phyloP scores from a whole-genome alignment of 2,888 invertebrate genomes.

The Diarsia dahlii region DNA sequence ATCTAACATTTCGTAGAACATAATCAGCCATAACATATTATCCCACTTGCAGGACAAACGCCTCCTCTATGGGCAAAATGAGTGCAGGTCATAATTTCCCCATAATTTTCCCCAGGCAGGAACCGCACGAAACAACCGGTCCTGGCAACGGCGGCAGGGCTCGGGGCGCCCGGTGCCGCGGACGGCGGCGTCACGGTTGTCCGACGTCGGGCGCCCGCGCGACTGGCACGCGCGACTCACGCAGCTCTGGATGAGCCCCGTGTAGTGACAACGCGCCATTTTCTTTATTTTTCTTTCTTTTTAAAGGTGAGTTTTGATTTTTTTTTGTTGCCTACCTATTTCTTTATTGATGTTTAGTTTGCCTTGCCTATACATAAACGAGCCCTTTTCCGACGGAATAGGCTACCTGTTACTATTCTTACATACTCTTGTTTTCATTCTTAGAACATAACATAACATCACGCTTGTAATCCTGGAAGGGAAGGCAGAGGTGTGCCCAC shows the following conservation, averaged over 20 bases:
- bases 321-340: background rate
- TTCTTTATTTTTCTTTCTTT: constrained; percentile 30
- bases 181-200: constrained; percentile 77
- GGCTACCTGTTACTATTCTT: background rate
- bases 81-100: background rate
- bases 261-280: constrained; percentile 60
- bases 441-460: background rate
- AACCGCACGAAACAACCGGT: constrained; percentile 48
- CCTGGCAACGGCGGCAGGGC: constrained; percentile 73
- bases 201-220: constrained; percentile 73
- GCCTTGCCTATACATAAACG: background rate
- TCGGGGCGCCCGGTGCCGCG: constrained; percentile 76
- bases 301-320: constrained; percentile 45
- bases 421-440: background rate
- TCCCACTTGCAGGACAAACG: background rate
- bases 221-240: constrained; percentile 75
- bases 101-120: constrained; percentile 48
- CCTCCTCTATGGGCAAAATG: background rate
- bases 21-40: no score
- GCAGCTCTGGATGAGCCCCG: constrained; percentile 70
- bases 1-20: background rate
- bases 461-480: no score
- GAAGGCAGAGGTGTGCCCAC: no score
- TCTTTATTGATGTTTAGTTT: background rate
- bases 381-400: no score